Conservation (phyloP, 1,140 invertebrate species). For the Drosophila ironensis region DNA sequence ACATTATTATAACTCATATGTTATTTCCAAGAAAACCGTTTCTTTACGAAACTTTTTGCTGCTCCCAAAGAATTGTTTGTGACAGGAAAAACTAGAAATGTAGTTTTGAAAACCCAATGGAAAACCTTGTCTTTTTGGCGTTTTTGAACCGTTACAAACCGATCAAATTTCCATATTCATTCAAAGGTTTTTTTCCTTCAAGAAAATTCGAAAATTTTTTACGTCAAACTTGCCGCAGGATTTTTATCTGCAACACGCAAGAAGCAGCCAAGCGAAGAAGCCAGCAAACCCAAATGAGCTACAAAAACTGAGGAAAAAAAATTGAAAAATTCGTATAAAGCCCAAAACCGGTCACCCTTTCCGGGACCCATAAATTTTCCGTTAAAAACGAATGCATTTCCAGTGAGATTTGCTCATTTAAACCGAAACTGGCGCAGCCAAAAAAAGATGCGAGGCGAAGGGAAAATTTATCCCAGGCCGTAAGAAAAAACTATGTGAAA, state of each 20-base stretch:
- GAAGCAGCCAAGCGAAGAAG: constrained; percentile 25
- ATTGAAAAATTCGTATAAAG: neutral
- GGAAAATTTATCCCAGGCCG: constrained; percentile 34
- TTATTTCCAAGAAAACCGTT: too few species aligned
- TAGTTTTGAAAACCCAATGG: neutral
- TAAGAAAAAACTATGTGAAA: constrained; percentile 7
- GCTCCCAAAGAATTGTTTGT: too few species aligned
- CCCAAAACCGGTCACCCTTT: constrained; percentile 46
- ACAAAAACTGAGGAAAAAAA: constrained; percentile 6
- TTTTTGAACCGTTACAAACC: constrained; percentile 14
- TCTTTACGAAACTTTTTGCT: too few species aligned
- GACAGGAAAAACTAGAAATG: neutral
- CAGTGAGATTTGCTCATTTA: constrained; percentile 68
- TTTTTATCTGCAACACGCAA: constrained; percentile 73
- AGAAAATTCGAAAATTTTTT: constrained; percentile 1
- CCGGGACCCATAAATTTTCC: constrained; percentile 64
- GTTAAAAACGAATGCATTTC: constrained; percentile 75
- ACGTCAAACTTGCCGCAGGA: constrained; percentile 27
- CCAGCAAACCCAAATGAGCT: constrained; percentile 29
- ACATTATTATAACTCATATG: too few species aligned
- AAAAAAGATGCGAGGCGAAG: constrained; percentile 47
- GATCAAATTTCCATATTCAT: constrained; percentile 47
- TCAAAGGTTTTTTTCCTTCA: constrained; percentile 3
- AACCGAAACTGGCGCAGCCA: constrained; percentile 55
- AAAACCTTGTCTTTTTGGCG: too few species aligned